phyloP scores from a whole-genome alignment of 1,140 invertebrate species.

The Zaprionus capensis region DNA sequence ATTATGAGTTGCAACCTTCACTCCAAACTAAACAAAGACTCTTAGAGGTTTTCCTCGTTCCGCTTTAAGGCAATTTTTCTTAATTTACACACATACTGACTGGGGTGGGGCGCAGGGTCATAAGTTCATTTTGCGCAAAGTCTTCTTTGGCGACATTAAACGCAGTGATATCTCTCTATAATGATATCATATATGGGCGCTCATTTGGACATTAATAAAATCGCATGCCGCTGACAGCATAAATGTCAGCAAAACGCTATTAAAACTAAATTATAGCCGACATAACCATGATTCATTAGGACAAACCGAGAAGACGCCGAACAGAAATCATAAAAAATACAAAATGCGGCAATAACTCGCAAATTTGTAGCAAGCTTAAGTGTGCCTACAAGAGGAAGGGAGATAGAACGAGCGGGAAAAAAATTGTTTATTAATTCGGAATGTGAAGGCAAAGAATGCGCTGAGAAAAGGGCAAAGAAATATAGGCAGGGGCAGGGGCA shows the following conservation, averaged over 20 bases:
- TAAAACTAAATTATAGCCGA: constrained; percentile 80
- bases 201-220: constrained; percentile 79
- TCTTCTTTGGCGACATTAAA: constrained; percentile 62
- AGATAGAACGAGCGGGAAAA: constrained; percentile 34
- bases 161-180: constrained; percentile 55
- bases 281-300: constrained; percentile 79
- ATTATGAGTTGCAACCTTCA: background rate
- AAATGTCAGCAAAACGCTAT: constrained; percentile 81
- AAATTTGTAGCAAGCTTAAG: constrained; percentile 76
- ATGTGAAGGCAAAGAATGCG: constrained; percentile 53
- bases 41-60: background rate
- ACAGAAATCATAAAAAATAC: constrained; percentile 57
- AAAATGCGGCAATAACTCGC: constrained; percentile 66
- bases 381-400: constrained; percentile 14
- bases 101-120: constrained; percentile 1
- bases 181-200: constrained; percentile 72
- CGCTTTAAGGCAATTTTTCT: constrained; percentile 27
- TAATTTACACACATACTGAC: background rate
- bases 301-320: constrained; percentile 37
- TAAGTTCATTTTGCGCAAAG: constrained; percentile 54
- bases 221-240: constrained; percentile 78
- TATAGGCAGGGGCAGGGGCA: background rate
- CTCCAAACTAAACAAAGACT: background rate
- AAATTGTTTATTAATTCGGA: constrained; percentile 75
- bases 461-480: constrained; percentile 19